phyloP scores from a whole-genome alignment of 2,888 invertebrate species.

The Microctonus brassicae region DNA sequence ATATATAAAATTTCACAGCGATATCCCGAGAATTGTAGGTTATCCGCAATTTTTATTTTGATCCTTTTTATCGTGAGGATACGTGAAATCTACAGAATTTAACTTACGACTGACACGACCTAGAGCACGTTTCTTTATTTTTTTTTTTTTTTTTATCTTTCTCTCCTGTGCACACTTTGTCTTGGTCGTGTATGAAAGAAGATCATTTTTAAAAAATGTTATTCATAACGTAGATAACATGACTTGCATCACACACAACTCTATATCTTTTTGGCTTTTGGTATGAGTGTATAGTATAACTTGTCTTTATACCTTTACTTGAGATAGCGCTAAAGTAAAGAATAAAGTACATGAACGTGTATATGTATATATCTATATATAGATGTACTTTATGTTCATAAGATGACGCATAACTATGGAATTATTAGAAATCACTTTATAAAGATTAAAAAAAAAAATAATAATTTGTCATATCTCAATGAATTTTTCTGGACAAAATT shows the following conservation, averaged over 20 bases:
- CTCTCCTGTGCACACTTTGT: not conserved
- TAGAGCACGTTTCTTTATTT: conserved; percentile 40
- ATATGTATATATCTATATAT: not conserved
- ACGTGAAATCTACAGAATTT: not conserved
- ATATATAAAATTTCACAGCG: not conserved
- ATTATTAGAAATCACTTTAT: not conserved
- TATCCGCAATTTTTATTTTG: not conserved
- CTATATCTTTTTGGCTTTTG: conserved; percentile 12
- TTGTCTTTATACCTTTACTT: not conserved
- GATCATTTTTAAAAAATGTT: conserved; percentile 57
- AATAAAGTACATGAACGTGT: not conserved
- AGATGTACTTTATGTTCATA: not conserved
- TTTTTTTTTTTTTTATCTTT: too few species aligned
- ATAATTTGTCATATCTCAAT: not conserved
- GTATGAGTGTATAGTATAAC: not conserved
- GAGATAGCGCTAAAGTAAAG: conserved; percentile 6
- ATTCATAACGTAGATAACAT: conserved; percentile 49
- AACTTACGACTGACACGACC: not conserved
- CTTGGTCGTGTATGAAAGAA: conserved; percentile 32
- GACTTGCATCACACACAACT: conserved; percentile 33
- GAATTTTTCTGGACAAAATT: too few species aligned
- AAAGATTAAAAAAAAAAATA: not conserved
- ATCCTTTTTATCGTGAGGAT: not conserved
- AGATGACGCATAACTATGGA: not conserved
- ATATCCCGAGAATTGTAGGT: not conserved